These are phyloP conservation scores for Rhingia rostrata DNA, from an alignment of 2,888 invertebrate genomes.

Conservation along the genomic window DNA sequence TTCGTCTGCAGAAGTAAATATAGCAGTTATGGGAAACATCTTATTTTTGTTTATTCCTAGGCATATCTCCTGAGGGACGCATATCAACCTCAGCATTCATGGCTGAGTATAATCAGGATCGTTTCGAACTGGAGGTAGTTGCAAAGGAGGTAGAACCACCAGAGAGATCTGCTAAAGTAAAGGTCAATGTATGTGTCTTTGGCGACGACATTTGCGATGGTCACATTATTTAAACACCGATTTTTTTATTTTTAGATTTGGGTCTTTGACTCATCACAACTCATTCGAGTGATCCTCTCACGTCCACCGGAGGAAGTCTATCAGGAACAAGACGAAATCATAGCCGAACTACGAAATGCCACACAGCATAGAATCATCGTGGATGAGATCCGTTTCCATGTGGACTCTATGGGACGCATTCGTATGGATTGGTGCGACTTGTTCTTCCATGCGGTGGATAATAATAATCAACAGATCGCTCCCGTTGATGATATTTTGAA, in stretches of 20 bases:
- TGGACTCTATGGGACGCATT: slow-evolving; percentile 84
- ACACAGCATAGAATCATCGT: slow-evolving; percentile 91
- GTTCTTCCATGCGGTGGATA: slow-evolving; percentile 92
- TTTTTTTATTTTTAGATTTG: slow-evolving; percentile 87
- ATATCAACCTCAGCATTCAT: slow-evolving; percentile 89
- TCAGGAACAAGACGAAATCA: slow-evolving; percentile 88
- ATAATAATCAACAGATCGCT: slow-evolving; percentile 88
- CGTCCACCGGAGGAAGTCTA: slow-evolving; percentile 91
- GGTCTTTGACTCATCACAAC: slow-evolving; percentile 93
- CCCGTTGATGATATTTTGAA: slow-evolving; percentile 91
- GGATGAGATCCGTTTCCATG: slow-evolving; percentile 90
- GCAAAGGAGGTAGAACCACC: slow-evolving; percentile 92
- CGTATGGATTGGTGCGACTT: slow-evolving; percentile 90
- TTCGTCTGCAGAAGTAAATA: no score
- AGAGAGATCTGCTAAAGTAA: slow-evolving; percentile 89
- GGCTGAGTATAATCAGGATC: slow-evolving; percentile 94
- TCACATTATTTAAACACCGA: slow-evolving; percentile 2
- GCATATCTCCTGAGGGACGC: slow-evolving; percentile 81
- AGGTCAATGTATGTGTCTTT: slow-evolving; percentile 88
- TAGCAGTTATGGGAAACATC: neutral
- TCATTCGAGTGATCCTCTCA: slow-evolving; percentile 92
- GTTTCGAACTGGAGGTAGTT: slow-evolving; percentile 92
- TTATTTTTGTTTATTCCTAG: slow-evolving; percentile 58
- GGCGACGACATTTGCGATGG: neutral
- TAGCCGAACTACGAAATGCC: slow-evolving; percentile 89